A percentile compares a stretch with the other conserved stretches of the same genome.
Conservation (phyloP, 2,797 vertebrate genomes). For the Sciurus vulgaris region DNA sequence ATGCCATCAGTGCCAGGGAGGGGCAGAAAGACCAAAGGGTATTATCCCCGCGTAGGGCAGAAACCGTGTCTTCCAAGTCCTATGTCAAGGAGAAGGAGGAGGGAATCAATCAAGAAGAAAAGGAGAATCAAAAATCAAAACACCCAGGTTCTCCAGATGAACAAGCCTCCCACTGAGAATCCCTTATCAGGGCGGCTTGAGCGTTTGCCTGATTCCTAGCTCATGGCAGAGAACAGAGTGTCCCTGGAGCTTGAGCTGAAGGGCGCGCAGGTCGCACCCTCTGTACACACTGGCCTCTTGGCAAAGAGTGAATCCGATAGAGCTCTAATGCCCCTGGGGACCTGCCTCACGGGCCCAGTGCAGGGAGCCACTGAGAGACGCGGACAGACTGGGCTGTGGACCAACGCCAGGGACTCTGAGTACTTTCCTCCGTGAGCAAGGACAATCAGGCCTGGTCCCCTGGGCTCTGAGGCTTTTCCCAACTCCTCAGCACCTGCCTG, state of each 20-base stretch:
- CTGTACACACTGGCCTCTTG: rapidly evolving
- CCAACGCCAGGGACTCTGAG: background rate
- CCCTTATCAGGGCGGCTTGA: background rate
- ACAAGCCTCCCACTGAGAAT: background rate
- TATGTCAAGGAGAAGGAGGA: background rate
- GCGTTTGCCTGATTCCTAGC: background rate
- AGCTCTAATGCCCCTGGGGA: background rate
- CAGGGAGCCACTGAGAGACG: background rate
- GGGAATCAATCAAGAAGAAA: background rate
- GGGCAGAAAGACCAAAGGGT: background rate
- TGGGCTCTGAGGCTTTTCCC: conserved; percentile 10
- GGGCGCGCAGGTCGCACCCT: rapidly evolving
- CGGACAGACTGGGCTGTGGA: background rate
- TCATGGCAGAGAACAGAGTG: rapidly evolving
- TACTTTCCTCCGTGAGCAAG: background rate
- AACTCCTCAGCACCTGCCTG: background rate
- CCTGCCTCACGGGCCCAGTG: rapidly evolving
- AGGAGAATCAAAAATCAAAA: background rate
- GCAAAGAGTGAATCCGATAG: background rate
- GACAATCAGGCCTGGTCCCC: background rate
- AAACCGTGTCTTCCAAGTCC: background rate
- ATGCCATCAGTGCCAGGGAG: background rate
- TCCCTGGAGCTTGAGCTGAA: background rate
- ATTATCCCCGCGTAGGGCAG: background rate
- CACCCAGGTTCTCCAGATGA: background rate